Evolutionary conservation across 2,113 vertebrate species (phyloP).

Genomic region (Dasyurus viverrinus): DNA sequence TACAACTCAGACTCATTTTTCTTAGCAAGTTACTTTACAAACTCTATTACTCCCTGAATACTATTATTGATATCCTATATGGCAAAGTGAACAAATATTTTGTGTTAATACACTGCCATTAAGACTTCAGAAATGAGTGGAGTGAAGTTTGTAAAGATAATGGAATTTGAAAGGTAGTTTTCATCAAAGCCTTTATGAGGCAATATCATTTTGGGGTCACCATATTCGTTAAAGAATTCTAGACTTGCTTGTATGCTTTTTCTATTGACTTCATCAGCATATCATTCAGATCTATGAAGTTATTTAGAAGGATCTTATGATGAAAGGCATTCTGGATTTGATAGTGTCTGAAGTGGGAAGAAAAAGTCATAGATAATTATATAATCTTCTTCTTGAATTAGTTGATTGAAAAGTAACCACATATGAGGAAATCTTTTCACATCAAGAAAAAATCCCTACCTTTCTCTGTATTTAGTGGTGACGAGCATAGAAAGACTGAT

Average conservation of each 20-base stretch:
- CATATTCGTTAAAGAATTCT: conserved; percentile 85
- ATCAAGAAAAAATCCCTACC: too few relatives aligned
- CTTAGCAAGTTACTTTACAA: conserved; percentile 97
- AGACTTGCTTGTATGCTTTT: conserved; percentile 91
- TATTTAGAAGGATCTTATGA: too few relatives aligned
- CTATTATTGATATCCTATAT: conserved; percentile 99
- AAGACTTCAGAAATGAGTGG: conserved; percentile 91
- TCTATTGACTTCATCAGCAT: conserved; percentile 92
- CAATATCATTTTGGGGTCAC: conserved; percentile 90
- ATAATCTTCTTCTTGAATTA: too few relatives aligned
- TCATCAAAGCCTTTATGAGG: conserved; percentile 99
- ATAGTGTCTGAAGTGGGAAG: too few relatives aligned
- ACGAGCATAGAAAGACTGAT: too few relatives aligned
- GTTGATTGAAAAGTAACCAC: too few relatives aligned
- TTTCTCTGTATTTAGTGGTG: too few relatives aligned
- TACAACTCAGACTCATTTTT: conserved; percentile 95
- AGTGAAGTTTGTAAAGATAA: conserved; percentile 93
- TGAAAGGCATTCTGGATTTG: too few relatives aligned
- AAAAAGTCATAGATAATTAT: too few relatives aligned
- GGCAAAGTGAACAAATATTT: conserved; percentile 97
- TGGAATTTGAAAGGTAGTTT: conserved; percentile 96
- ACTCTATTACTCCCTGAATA: conserved; percentile 98
- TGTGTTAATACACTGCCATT: conserved; percentile 98
- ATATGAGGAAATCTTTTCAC: too few relatives aligned
- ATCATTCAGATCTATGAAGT: conserved; percentile 95